phyloP scores from a whole-genome alignment of 2,797 vertebrate species.

The Telmatherina bonti region DNA sequence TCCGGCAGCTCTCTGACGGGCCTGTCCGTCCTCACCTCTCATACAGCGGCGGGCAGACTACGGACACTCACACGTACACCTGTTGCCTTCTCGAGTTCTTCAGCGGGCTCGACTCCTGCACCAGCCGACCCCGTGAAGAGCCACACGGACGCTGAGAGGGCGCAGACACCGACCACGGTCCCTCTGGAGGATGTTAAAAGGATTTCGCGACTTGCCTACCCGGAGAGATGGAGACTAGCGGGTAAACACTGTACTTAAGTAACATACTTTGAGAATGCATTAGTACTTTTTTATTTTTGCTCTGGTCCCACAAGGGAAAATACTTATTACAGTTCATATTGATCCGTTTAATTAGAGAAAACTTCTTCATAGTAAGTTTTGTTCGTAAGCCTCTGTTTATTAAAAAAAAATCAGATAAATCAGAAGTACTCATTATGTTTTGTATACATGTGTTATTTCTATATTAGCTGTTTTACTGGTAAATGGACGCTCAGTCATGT shows the following conservation, averaged over 20 bases:
- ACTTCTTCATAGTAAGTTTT: no score
- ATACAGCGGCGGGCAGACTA: conserved; percentile 1
- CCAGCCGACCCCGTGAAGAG: conserved; percentile 40
- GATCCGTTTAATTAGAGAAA: no score
- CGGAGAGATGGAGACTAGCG: conserved; percentile 89
- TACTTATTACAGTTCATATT: no score
- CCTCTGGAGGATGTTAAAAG: conserved; percentile 81
- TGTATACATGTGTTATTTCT: no score
- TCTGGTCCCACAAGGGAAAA: no score
- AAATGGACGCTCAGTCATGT: not conserved
- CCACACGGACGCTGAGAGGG: conserved; percentile 22
- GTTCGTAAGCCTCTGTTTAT: no score
- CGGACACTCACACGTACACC: conserved; percentile 49
- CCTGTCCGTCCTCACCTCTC: conserved; percentile 25
- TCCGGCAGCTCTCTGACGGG: conserved; percentile 13
- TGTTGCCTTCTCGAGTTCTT: conserved; percentile 77
- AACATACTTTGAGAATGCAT: not conserved
- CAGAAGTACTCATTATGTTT: no score
- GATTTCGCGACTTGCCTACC: conserved; percentile 84
- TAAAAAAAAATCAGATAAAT: no score
- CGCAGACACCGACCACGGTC: conserved; percentile 38
- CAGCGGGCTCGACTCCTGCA: conserved; percentile 54
- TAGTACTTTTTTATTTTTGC: no score
- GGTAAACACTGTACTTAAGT: conserved; percentile 74
- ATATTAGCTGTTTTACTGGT: no score